Evolutionary conservation across 2,888 invertebrate species (phyloP), one percentile per base, ranked within the genome.

Genomic region (Ceriagrion tenellum): DNA sequence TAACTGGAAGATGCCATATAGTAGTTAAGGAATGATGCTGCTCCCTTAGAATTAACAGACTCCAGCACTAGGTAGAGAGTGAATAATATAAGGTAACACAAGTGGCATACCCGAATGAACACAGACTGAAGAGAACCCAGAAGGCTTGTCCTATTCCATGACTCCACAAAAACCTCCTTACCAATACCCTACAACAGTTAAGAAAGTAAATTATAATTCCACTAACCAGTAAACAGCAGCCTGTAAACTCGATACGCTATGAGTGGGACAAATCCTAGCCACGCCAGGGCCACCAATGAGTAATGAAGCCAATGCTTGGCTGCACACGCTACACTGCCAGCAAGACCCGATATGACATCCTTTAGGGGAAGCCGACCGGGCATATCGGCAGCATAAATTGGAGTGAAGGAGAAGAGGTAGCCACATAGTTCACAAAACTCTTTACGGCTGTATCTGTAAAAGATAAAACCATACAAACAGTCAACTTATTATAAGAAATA

Each of bases 381-480:
- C 99, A 99, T 99, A 97, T 99, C 99, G 56, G 99, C 99, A n/a
- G 99, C 99, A 97, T 99, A 99, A 96, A 99, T 99, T 56, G 99
- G 99, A 96, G 99, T 99, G 96, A 99, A 99, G 8, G 99, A 99
- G 97, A 99, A 99, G 95, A 99, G 98, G 97, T 99, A 99, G 95
- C 99, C 99, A 97, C 99, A 99, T 96, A 99, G 97, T 97, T 99
- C 99, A 97, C 99, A 99, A 97, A 99, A 99, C 97, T 99, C 99
- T 97, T 99, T 99, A 96, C 99, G 98, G 96, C 99, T 99, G 97
- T 99, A 99, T 96, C 93, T 93, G 93, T 74, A 69, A 26, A 55
- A n/a, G 16, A n/a, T 23, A 69, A n/a, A 93, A 69, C 26, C 0
- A 74, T 18, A 69, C 30, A 81, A 16, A 13, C 1, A 35, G 81